Evolutionary conservation across 1,140 invertebrate species (phyloP).

Genomic region (Zaprionus camerounensis): DNA sequence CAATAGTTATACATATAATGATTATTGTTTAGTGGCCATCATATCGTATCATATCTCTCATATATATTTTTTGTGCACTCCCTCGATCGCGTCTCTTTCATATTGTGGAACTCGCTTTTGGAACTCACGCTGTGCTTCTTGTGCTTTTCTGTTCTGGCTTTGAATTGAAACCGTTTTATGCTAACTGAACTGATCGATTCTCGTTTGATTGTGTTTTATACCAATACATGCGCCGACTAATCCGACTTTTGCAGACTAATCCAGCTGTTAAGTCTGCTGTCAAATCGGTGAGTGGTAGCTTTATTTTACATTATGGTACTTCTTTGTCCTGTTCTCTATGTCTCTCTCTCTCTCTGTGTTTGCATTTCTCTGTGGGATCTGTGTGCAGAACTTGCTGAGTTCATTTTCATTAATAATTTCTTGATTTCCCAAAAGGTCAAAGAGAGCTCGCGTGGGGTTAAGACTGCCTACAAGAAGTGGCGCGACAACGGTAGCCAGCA

Average conservation of each 20-base stretch:
- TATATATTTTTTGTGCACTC: slow-evolving; percentile 47
- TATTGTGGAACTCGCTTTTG: slow-evolving; percentile 68
- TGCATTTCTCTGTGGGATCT: background rate
- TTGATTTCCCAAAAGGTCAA: slow-evolving; percentile 87
- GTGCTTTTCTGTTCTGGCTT: slow-evolving; percentile 28
- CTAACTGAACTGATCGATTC: slow-evolving; percentile 22
- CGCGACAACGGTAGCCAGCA: slow-evolving; percentile 84
- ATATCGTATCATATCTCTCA: slow-evolving; percentile 42
- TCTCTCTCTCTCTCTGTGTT: background rate
- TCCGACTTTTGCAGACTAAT: slow-evolving; percentile 88
- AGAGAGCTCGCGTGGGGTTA: slow-evolving; percentile 90
- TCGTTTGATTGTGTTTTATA: slow-evolving; percentile 30
- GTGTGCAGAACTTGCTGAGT: background rate
- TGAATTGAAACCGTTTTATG: slow-evolving; percentile 18
- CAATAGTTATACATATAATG: slow-evolving; percentile 29
- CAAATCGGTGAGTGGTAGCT: slow-evolving; percentile 89
- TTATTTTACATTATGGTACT: slow-evolving; percentile 1
- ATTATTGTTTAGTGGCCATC: slow-evolving; percentile 12
- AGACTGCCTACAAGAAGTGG: slow-evolving; percentile 89
- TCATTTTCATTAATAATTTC: slow-evolving; percentile 1
- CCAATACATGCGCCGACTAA: slow-evolving; percentile 63
- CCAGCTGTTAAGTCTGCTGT: slow-evolving; percentile 92
- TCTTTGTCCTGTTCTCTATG: background rate
- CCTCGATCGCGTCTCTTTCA: slow-evolving; percentile 64
- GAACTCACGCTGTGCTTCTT: slow-evolving; percentile 60